Percentiles rank a stretch among this genome's conserved stretches.
phyloP scores from a whole-genome alignment of 2,113 vertebrate species.

The Saccopteryx bilineata region DNA sequence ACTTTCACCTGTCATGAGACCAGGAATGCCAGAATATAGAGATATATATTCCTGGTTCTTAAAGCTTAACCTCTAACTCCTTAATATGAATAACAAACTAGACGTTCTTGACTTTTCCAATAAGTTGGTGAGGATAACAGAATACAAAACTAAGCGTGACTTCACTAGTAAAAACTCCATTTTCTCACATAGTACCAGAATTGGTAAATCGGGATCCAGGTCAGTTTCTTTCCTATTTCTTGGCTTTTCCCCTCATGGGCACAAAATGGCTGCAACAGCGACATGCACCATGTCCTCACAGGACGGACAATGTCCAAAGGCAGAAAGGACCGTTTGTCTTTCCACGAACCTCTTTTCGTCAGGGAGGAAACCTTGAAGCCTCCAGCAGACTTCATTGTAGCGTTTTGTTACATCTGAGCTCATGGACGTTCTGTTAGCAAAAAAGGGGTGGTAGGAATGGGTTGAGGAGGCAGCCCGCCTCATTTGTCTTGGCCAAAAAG shows the following conservation, averaged over 20 bases:
- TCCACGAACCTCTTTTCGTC: neutral
- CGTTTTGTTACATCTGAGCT: neutral
- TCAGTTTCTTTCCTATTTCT: neutral
- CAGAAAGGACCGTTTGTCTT: neutral
- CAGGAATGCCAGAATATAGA: neutral
- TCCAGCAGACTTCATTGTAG: neutral
- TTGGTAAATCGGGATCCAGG: neutral
- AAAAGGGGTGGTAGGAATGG: neutral
- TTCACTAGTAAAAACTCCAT: conserved; percentile 9
- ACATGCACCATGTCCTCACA: neutral
- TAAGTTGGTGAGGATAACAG: neutral
- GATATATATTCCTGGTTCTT: neutral
- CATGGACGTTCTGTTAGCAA: neutral
- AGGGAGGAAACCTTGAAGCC: neutral
- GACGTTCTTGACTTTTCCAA: neutral
- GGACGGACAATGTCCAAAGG: neutral
- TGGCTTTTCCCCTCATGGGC: neutral
- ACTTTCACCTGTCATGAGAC: neutral
- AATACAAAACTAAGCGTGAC: conserved; percentile 28
- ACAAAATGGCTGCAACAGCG: neutral
- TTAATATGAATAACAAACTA: neutral
- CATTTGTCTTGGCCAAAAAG: neutral
- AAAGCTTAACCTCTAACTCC: neutral
- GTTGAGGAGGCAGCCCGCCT: neutral
- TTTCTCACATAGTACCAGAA: neutral